Base-by-base conservation (phyloP, 1,140 invertebrate species). In the Drosophila arawakana region DNA sequence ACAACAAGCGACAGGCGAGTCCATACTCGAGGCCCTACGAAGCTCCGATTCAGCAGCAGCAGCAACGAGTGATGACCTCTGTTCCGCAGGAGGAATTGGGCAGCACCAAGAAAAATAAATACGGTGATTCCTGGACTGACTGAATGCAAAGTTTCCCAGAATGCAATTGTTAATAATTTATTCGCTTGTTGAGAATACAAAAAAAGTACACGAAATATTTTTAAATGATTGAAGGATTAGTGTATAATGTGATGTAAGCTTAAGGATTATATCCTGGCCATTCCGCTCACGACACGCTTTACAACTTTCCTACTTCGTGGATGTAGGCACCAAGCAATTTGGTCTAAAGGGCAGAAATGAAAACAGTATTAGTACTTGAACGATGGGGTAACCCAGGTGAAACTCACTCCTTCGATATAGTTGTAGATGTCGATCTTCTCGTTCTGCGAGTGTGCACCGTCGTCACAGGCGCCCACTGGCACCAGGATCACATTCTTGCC, bases 381-480 rank as follows among this genome's bases (percentile, higher is more conserved):
- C 11, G 6, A 0, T 10, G 2, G 18, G 2, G 0, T 10, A 43
- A 21, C 1, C 15, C 3, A 21, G 0, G 3, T 9, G 0, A 9
- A 62, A 94, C 95, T 95, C 94, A 98, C 97, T 71, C 98, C 98
- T 93, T 98, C 95, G 79, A 99, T 98, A 85, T 99, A 99, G 93
- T 99, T 99, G 57, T 94, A 93, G 62, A 96, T 93, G 93, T 99
- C 96, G 76, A 99, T 94, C 93, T 99, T 99, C 93, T 99, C 98
- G 94, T 99, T 99, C 93, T 99, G 98, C 1, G 98, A 98, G 94
- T 99, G 98, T 67, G 98, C 98, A 72, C 98, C 98, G 93, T 99
- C 98, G 93, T 99, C 98, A 66, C 96, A 96, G 75, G 96, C 95
- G 54, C 98, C 98, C 88, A 98, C 95, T 3, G 98, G 98, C 55